These are phyloP conservation scores for Euwallacea fornicatus DNA, from an alignment of 1,140 invertebrate genomes.

Conservation along the genomic window DNA sequence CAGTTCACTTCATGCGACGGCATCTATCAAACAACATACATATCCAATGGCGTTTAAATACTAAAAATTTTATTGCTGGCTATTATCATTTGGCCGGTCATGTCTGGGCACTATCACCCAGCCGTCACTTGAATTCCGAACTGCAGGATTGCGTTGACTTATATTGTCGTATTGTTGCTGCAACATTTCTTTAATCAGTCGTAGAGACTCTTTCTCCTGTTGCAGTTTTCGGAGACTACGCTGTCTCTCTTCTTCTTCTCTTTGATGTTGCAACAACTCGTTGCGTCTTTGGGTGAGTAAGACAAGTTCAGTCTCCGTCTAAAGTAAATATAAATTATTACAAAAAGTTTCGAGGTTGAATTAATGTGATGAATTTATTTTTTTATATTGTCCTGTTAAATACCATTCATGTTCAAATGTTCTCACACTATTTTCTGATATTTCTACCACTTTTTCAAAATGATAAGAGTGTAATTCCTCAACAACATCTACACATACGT, in stretches of 20 bases:
- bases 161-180: constrained; percentile 35
- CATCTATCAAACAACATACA: too few species aligned
- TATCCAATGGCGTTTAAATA: too few species aligned
- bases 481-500: too few species aligned
- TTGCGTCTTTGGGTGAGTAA: constrained; percentile 69
- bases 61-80: not conserved
- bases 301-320: constrained; percentile 77
- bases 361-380: too few species aligned
- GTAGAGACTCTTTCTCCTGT: constrained; percentile 67
- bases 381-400: too few species aligned
- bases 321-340: constrained; percentile 42
- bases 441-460: too few species aligned
- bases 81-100: constrained; percentile 11
- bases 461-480: too few species aligned
- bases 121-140: constrained; percentile 43
- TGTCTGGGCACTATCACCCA: constrained; percentile 53
- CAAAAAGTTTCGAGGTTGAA: too few species aligned
- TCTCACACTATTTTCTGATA: too few species aligned
- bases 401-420: too few species aligned
- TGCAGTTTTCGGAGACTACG: constrained; percentile 61
- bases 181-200: constrained; percentile 44
- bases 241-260: constrained; percentile 64
- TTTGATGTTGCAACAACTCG: constrained; percentile 67
- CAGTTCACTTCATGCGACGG: too few species aligned
- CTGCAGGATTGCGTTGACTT: constrained; percentile 9